Evolutionary conservation across 2,113 vertebrate species (phyloP), one percentile per base, ranked within the genome.

Genomic region (Phalacrocorax brasilianus): DNA sequence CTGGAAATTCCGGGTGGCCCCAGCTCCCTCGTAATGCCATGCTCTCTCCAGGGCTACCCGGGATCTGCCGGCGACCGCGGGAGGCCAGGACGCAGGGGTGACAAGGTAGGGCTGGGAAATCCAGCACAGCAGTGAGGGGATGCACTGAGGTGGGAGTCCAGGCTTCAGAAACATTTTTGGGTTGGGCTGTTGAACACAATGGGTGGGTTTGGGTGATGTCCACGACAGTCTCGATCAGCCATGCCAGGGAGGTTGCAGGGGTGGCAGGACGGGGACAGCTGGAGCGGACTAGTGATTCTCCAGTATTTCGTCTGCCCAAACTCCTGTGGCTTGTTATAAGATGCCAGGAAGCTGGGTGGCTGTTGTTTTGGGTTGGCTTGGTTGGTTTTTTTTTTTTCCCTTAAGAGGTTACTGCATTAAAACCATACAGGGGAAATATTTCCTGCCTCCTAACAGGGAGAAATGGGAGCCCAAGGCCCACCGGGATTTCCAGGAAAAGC

Each of bases 31-130:
- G 55, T 88, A 62, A 94, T 5, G 1, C 50, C 1, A 0, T 32
- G 30, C 68, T 97, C 55, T 27, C 44, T 78, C 32, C 91, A 99
- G 99, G 99, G 99, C 33, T 98, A 98, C 32, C 98, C 98, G 1
- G 99, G 99, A 59, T 92, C 87, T 5, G 45, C 96, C 2, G 99
- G 99, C 4, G 97, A 98, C 96, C 98, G 98, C 1, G 99, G 99
- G 71, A 95, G 85, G 73, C 59, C 97, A 3, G 99, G 99, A 33
- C 92, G 67, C 75, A 93, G 72, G 53, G 99, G 99, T 94, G 97
- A 98, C 73, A 97, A 98, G 98, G 99, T 99, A 97, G 80, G 95
- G 44, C 50, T 40, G 59, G 65, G 38, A 45, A 28, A 42, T 5
- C 4, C n/a, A 9, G 24, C 33, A 3, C 40, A 21, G 71, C 27